Evolutionary conservation across 30 jellyfish, hydroid and myxozoan species (phyloP).

Genomic region (Pelagia noctiluca): DNA sequence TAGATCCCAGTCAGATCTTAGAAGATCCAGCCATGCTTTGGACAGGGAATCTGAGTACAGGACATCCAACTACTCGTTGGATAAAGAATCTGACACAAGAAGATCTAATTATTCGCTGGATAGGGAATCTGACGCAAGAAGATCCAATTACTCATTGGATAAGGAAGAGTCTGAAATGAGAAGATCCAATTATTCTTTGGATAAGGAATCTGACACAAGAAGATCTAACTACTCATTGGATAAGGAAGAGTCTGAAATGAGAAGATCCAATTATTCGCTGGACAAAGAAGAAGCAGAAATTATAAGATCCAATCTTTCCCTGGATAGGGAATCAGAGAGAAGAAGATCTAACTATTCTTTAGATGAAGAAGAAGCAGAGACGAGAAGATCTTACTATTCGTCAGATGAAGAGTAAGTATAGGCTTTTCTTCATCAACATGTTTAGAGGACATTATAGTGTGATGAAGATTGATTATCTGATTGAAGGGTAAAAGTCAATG

Average conservation of each 20-base stretch:
- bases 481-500: no score
- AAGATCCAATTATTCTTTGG: no score
- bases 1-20: conserved; percentile 51
- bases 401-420: no score
- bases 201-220: neutral
- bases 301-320: neutral
- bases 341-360: no score
- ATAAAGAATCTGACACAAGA: neutral
- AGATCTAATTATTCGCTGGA: neutral
- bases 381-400: no score
- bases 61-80: neutral
- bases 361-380: no score
- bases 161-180: neutral
- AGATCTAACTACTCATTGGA: neutral
- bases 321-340: neutral
- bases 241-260: neutral
- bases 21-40: conserved; percentile 51
- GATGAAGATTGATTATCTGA: no score
- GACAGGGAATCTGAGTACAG: conserved; percentile 29
- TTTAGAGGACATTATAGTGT: no score
- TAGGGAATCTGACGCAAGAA: neutral
- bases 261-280: no score
- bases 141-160: neutral
- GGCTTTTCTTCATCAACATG: no score
- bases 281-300: neutral